Evolutionary conservation across 2,113 vertebrate species (phyloP).

Genomic region (Tupaia chinensis): DNA sequence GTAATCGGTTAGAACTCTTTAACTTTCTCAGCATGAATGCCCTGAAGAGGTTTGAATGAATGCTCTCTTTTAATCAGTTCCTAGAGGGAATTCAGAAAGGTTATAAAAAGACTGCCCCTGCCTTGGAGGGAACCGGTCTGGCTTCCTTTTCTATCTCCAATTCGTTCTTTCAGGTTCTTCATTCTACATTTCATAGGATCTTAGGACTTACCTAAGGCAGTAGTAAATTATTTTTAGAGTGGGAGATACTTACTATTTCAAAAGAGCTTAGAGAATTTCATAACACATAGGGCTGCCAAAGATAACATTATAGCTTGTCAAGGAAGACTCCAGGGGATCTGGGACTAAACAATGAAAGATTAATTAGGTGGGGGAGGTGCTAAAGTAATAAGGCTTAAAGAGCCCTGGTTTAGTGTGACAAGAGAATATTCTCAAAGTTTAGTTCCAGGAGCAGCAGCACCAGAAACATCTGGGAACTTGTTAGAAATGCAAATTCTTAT

Average conservation of each 20-base stretch:
- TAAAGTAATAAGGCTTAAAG: background rate
- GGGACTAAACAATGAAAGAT: constrained; percentile 27
- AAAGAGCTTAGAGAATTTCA: constrained; percentile 38
- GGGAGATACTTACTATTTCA: constrained; percentile 3
- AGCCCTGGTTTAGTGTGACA: background rate
- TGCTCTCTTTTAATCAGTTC: constrained; percentile 44
- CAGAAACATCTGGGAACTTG: background rate
- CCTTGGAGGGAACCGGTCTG: background rate
- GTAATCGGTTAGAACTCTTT: background rate
- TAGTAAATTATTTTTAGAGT: constrained; percentile 21
- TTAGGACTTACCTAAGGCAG: constrained; percentile 45
- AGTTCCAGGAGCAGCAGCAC: background rate
- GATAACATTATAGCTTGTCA: constrained; percentile 37
- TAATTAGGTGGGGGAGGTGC: constrained; percentile 15
- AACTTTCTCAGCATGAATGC: constrained; percentile 9
- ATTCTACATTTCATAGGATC: constrained; percentile 28
- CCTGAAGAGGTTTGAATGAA: constrained; percentile 41
- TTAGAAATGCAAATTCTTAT: background rate
- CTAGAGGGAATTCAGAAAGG: constrained; percentile 35
- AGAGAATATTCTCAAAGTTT: background rate
- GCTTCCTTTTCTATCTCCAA: background rate
- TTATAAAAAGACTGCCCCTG: constrained; percentile 27
- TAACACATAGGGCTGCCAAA: constrained; percentile 19
- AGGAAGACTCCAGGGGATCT: background rate
- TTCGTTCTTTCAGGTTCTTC: background rate